Percentiles rank a stretch among this genome's conserved stretches.
phyloP scores from a whole-genome alignment of 2,113 vertebrate species.

The Scytalopus superciliaris region DNA sequence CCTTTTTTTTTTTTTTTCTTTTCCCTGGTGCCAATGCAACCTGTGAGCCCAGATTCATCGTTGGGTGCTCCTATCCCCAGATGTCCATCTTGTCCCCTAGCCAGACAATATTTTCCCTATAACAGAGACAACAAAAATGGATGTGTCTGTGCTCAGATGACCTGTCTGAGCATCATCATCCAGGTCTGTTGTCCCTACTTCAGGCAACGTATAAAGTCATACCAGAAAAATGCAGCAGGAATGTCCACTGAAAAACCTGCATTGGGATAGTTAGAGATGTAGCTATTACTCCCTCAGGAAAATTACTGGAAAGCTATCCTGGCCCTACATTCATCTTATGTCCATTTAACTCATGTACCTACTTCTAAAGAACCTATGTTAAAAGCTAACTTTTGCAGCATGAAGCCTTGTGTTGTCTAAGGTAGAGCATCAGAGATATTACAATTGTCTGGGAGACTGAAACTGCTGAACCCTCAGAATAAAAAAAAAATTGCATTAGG shows the following conservation, averaged over 20 bases:
- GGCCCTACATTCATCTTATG: neutral
- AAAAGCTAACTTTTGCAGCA: neutral
- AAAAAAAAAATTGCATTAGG: conserved; percentile 25
- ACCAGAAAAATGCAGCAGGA: neutral
- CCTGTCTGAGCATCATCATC: neutral
- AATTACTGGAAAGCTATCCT: neutral
- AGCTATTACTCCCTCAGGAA: neutral
- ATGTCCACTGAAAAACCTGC: neutral
- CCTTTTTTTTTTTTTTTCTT: neutral
- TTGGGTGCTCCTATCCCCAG: neutral
- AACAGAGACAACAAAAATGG: neutral
- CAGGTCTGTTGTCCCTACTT: neutral
- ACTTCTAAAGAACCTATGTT: neutral
- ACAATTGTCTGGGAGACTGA: neutral
- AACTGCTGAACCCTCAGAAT: conserved; percentile 35
- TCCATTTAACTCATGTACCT: neutral
- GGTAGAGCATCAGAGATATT: neutral
- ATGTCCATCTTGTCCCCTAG: neutral
- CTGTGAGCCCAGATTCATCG: neutral
- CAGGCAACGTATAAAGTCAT: neutral
- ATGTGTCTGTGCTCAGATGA: neutral
- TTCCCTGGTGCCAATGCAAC: neutral
- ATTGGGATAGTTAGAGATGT: accelerated
- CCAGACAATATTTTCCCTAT: neutral
- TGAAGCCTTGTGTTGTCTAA: neutral